Evolutionary conservation across 2,888 invertebrate genomes (phyloP).

Genomic region (Penaeus monodon): DNA sequence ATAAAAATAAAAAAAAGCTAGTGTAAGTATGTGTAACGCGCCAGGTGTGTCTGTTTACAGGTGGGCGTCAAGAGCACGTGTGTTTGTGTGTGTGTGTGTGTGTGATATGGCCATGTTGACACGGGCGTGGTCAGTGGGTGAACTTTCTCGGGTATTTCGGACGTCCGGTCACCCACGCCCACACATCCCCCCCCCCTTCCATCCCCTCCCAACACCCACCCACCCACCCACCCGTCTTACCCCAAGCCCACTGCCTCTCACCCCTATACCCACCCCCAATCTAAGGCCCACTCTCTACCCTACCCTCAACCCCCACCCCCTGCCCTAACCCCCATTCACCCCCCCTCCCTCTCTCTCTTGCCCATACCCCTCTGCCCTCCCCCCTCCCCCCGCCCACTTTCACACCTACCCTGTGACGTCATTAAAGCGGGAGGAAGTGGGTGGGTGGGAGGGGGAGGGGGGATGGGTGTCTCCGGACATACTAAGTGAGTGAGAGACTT

Average conservation of each 20-base stretch:
- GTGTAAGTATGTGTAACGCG: too few species aligned
- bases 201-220: neutral
- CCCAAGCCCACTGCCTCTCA: too few species aligned
- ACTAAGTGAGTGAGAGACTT: too few species aligned
- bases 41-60: too few species aligned
- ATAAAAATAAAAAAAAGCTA: too few species aligned
- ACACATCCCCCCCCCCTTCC: neutral
- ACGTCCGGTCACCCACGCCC: neutral
- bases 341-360: neutral
- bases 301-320: neutral
- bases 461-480: too few species aligned
- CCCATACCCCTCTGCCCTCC: neutral
- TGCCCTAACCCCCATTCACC: neutral
- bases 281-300: neutral
- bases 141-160: too few species aligned
- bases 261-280: too few species aligned
- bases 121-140: too few species aligned
- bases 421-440: neutral
- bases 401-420: neutral
- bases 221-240: neutral
- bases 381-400: neutral
- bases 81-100: slow-evolving; percentile 14
- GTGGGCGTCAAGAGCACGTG: neutral
- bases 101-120: neutral
- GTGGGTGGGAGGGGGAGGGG: neutral